Percentiles rank a stretch among this genome's conserved stretches.
Conservation (phyloP, 2,113 vertebrate genomes). For the Elachura formosa region DNA sequence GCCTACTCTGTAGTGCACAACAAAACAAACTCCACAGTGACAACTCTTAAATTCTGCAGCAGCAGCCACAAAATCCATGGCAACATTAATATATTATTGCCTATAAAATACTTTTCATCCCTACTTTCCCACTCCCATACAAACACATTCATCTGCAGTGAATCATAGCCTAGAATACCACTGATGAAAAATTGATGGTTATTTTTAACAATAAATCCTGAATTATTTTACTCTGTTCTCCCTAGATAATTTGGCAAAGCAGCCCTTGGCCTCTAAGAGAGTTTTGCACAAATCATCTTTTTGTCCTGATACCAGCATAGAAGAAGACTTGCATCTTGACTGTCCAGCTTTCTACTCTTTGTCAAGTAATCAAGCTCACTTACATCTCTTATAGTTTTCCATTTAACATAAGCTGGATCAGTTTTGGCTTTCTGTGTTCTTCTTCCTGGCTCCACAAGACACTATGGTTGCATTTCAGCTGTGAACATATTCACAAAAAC, state of each 20-base stretch:
- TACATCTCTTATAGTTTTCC: background rate
- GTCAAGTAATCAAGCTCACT: background rate
- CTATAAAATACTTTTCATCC: slow-evolving; percentile 7
- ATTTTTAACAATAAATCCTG: slow-evolving; percentile 26
- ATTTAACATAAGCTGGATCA: background rate
- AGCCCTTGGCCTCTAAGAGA: background rate
- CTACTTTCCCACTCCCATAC: background rate
- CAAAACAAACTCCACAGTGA: background rate
- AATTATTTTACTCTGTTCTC: background rate
- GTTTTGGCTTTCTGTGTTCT: background rate
- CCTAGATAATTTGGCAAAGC: background rate
- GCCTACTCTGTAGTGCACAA: background rate
- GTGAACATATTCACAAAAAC: background rate
- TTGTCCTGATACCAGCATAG: background rate
- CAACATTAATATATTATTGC: slow-evolving; percentile 41
- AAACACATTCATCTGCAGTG: slow-evolving; percentile 21
- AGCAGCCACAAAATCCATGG: slow-evolving; percentile 34
- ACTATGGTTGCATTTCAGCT: background rate
- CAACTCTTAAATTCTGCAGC: background rate
- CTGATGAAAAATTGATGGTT: slow-evolving; percentile 17
- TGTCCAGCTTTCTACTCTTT: background rate
- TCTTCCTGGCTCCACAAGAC: background rate
- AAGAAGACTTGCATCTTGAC: background rate
- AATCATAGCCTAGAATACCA: background rate
- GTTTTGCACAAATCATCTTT: background rate